phyloP scores from a whole-genome alignment of 2,888 invertebrate genomes.

The Argynnis bischoffii region DNA sequence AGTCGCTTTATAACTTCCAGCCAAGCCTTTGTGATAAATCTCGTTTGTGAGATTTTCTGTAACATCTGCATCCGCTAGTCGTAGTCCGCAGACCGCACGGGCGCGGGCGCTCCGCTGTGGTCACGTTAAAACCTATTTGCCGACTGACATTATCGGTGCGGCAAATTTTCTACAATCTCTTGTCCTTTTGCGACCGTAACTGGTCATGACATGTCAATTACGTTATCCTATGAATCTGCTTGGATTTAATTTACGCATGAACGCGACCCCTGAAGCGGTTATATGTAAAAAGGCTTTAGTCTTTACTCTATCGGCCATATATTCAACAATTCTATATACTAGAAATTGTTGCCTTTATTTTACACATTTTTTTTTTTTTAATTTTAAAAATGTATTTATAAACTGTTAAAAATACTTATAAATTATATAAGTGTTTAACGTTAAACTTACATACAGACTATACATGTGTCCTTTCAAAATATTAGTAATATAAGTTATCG shows the following conservation, averaged over 20 bases:
- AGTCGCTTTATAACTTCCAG: conserved; percentile 17
- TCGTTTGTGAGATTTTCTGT: conserved; percentile 28
- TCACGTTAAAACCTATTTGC: conserved; percentile 64
- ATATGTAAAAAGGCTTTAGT: background rate
- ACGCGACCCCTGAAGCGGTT: conserved; percentile 4
- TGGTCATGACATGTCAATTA: conserved; percentile 80
- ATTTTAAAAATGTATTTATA: too few relatives aligned
- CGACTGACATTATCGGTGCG: conserved; percentile 70
- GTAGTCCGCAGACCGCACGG: conserved; percentile 47
- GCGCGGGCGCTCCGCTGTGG: conserved; percentile 41
- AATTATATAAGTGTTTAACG: too few relatives aligned
- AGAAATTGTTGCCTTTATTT: too few relatives aligned
- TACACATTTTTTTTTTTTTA: too few relatives aligned
- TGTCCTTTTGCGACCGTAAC: conserved; percentile 70
- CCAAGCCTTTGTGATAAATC: conserved; percentile 25
- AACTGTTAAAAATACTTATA: too few relatives aligned
- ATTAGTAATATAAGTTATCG: too few relatives aligned
- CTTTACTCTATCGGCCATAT: background rate
- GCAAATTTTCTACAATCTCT: conserved; percentile 77
- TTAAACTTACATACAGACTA: too few relatives aligned
- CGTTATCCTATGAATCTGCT: conserved; percentile 58
- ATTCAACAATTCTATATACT: too few relatives aligned
- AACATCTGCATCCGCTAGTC: conserved; percentile 59
- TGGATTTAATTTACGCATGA: conserved; percentile 21
- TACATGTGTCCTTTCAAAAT: too few relatives aligned